Evolutionary conservation across 2,888 invertebrate species (phyloP), one percentile per base, ranked within the genome.

Genomic region (Drosophila tanythrix): DNA sequence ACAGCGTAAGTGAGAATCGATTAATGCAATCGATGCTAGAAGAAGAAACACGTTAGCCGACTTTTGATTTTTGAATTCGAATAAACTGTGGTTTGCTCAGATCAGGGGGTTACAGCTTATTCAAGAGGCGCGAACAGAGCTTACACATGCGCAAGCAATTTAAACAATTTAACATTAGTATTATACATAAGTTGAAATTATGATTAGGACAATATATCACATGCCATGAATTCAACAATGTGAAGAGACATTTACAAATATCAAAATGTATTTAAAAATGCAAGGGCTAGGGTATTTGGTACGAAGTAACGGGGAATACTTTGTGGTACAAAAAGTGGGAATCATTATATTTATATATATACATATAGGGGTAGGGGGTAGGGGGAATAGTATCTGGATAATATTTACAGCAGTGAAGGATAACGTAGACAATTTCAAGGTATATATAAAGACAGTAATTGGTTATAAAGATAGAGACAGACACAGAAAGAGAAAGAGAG

Each of bases 331-430:
- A 59, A 74, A 40, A 60, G 33, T 48, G 62, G 66, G 55, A 65
- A 53, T 46, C 46, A 25, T 69, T 38, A 43, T 55, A 50, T 33
- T 13, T 57, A 67, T 43, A 33, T 55, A 64, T 55, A 79, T 64
- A 31, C 78, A 82, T 68, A 59, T 74, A 83, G 79, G 76, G 21
- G 21, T 21, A 21, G 1, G 21, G 21, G 21, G 21, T 50, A 43
- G 13, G 59, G 11, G 62, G 56, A 70, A 60, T 61, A 79, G 66
- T 68, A 76, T 68, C 69, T 68, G 73, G 82, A 83, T 84, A 81
- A 76, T 79, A 87, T 79, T 60, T 89, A 84, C 84, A 84, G 79
- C 79, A 71, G 84, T 67, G 79, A 61, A 52, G 56, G 50, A 69
- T 72, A 79, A 74, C 70, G 73, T 58, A 79, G 82, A 84, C 74